Conservation (phyloP, 2,888 invertebrate species). For the Drosophila nigritarsus region DNA sequence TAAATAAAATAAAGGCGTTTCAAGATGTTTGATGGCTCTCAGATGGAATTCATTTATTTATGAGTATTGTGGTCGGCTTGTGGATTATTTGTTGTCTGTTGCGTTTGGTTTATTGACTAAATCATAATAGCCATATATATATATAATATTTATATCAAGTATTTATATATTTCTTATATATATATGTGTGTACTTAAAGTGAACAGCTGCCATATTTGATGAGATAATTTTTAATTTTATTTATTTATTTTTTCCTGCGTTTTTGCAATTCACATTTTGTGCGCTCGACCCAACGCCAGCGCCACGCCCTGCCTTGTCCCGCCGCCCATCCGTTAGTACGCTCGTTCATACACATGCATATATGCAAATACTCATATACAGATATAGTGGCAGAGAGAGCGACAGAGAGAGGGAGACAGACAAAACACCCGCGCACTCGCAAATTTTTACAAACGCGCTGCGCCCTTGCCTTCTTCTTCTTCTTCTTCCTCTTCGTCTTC, state of each 20-base stretch:
- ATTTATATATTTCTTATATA: neutral
- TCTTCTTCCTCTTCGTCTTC: constrained; percentile 4
- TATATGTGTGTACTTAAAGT: constrained; percentile 39
- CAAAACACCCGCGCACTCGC: constrained; percentile 46
- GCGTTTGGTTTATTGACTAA: constrained; percentile 46
- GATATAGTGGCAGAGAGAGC: neutral
- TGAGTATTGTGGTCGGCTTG: constrained; percentile 25
- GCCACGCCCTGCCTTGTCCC: neutral
- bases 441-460: constrained; percentile 50
- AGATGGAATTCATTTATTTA: constrained; percentile 51
- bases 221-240: constrained; percentile 73
- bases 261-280: constrained; percentile 70
- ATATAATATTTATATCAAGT: neutral
- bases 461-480: constrained; percentile 51
- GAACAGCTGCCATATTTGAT: constrained; percentile 62
- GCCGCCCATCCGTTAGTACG: neutral
- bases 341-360: constrained; percentile 5
- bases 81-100: constrained; percentile 22
- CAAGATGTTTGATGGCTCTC: constrained; percentile 37
- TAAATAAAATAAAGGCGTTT: constrained; percentile 34
- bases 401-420: constrained; percentile 1
- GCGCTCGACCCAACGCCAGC: neutral
- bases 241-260: constrained; percentile 68
- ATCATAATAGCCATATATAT: constrained; percentile 34
- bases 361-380: neutral